A percentile compares a stretch with the other conserved stretches of the same genome.
Conservation (phyloP, 2,113 vertebrate species). For the Corythornis cristatus region DNA sequence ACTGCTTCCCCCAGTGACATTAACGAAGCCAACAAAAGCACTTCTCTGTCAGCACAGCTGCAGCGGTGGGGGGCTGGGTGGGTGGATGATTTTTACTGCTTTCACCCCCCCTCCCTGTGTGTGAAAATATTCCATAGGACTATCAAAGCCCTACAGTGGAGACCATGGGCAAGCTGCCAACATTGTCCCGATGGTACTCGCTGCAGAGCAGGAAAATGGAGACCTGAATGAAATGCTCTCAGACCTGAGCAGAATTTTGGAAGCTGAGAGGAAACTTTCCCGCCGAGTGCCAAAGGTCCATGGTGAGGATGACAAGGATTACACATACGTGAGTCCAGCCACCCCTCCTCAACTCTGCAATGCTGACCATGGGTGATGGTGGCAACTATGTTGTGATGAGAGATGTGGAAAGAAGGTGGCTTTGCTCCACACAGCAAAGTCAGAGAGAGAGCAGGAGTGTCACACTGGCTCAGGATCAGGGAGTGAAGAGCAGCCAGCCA, state of each 20-base stretch:
- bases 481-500: background rate
- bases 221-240: background rate
- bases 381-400: background rate
- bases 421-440: background rate
- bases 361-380: background rate
- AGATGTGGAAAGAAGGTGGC: background rate
- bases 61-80: background rate
- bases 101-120: too few species aligned
- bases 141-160: background rate
- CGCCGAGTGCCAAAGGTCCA: rapidly evolving
- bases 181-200: background rate
- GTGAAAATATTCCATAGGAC: background rate
- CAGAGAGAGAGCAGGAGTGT: background rate
- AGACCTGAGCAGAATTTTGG: rapidly evolving
- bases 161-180: slow-evolving; percentile 48
- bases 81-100: background rate
- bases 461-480: background rate
- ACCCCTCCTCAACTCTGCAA: background rate
- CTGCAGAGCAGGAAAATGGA: slow-evolving; percentile 24
- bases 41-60: slow-evolving; percentile 34
- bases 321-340: background rate
- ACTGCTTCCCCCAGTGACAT: slow-evolving; percentile 12
- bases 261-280: background rate
- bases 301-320: rapidly evolving
- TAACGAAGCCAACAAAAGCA: slow-evolving; percentile 40